Evolutionary conservation across 2,888 invertebrate species (phyloP).

Genomic region (Leucozona laternaria): DNA sequence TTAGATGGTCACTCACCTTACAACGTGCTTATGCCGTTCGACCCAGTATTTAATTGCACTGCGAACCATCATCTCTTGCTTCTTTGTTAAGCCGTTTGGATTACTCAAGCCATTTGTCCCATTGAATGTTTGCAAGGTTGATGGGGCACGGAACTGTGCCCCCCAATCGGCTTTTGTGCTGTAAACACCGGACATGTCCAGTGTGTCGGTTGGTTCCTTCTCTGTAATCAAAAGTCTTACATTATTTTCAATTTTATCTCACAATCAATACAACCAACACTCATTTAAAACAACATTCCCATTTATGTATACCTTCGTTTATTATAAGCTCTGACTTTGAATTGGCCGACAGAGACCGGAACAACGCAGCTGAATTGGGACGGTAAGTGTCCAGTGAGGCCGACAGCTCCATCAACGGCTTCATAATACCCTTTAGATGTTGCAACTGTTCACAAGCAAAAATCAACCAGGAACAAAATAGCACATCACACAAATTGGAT

Average conservation of each 20-base stretch:
- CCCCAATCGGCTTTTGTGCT: slow-evolving; percentile 91
- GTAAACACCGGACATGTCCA: slow-evolving; percentile 90
- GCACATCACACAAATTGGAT: slow-evolving; percentile 88
- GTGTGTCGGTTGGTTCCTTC: slow-evolving; percentile 85
- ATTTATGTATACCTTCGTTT: slow-evolving; percentile 82
- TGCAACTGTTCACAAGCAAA: slow-evolving; percentile 94
- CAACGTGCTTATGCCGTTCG: slow-evolving; percentile 94
- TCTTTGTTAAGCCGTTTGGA: slow-evolving; percentile 92
- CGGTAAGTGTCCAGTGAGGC: slow-evolving; percentile 91
- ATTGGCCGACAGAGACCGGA: slow-evolving; percentile 85
- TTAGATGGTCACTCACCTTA: slow-evolving; percentile 86
- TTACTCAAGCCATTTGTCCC: slow-evolving; percentile 84
- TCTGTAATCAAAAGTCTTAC: slow-evolving; percentile 77
- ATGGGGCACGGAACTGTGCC: slow-evolving; percentile 88
- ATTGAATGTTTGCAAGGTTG: slow-evolving; percentile 87
- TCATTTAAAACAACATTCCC: background rate
- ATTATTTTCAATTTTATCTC: slow-evolving; percentile 19
- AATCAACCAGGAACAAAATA: slow-evolving; percentile 93
- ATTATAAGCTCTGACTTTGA: slow-evolving; percentile 83
- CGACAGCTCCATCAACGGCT: slow-evolving; percentile 93
- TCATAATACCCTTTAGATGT: slow-evolving; percentile 94
- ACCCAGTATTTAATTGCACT: slow-evolving; percentile 96
- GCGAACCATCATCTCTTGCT: slow-evolving; percentile 92
- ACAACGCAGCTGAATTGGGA: slow-evolving; percentile 89
- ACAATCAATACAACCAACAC: background rate